Evolutionary conservation across 2,888 invertebrate species (phyloP), one percentile per base, ranked within the genome.

Genomic region (Camptogramma bilineatum): DNA sequence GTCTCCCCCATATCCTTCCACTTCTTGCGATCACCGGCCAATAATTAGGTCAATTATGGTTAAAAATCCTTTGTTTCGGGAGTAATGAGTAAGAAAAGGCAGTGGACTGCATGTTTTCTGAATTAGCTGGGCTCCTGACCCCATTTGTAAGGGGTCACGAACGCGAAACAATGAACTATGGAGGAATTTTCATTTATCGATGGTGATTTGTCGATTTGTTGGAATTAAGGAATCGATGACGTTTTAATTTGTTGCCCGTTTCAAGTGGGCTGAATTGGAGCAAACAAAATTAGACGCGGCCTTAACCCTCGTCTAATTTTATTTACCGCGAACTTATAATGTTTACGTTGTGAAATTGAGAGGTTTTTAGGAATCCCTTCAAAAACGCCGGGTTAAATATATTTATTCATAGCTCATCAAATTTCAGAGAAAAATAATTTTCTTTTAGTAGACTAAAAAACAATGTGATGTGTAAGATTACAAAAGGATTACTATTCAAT

Each of bases 161-260:
- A 55, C 57, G 58, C 69, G 69, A 69, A 68, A 67, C 65, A 70
- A 55, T 68, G 53, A 63, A 62, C 64, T 69, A 66, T 66, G 39
- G 54, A 34, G 53, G 46, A 60, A 50, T 56, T 64, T 66, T 59
- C 57, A 61, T 61, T 65, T 57, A n/a, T 54, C 16, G 17, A 42
- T 31, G 39, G 39, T 52, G 52, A 61, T 59, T 60, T 48, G 55
- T 52, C 17, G 19, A 60, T 50, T 50, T 31, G 34, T 28, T 18
- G 28, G 24, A 44, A 28, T 60, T 54, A 5, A 3, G 18, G 42
- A 52, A 59, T 24, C 42, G 28, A 42, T 48, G 62, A 57, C 47
- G 34, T 62, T 52, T 50, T 18, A 48, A 53, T 48, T 42, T 19
- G 24, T 50, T 46, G 47, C 47, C 47, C n/a, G 18, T 24, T 54